Evolutionary conservation across 2,888 invertebrate genomes (phyloP).

Genomic region (Eugnorisma glareosa): DNA sequence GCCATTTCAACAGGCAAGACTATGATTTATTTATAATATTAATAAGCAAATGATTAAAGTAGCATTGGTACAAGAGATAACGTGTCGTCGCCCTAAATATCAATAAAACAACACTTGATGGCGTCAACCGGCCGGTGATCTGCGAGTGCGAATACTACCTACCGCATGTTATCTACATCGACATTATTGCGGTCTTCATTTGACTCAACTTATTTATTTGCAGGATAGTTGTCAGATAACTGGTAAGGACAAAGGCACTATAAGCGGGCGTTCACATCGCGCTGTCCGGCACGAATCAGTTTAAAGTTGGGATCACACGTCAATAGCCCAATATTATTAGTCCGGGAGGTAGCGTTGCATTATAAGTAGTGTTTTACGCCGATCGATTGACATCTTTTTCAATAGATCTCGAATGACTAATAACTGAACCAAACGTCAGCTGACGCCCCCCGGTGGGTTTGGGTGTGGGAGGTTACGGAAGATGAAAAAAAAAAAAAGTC

Average conservation of each 20-base stretch:
- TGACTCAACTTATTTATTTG: conserved; percentile 38
- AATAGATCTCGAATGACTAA: too few species aligned
- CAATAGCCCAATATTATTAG: too few species aligned
- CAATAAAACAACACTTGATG: conserved; percentile 44
- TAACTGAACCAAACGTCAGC: too few species aligned
- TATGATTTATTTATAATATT: conserved; percentile 13
- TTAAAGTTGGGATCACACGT: too few species aligned
- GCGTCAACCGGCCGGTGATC: background rate
- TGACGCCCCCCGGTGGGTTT: too few species aligned
- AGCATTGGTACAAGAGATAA: conserved; percentile 64
- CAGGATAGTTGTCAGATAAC: background rate
- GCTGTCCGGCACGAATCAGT: too few species aligned
- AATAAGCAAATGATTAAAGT: conserved; percentile 21
- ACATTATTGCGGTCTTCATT: conserved; percentile 19
- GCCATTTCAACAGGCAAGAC: conserved; percentile 3
- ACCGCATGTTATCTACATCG: conserved; percentile 32
- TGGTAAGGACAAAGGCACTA: background rate
- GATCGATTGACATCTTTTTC: too few species aligned
- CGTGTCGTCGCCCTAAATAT: conserved; percentile 67
- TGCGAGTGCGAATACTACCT: background rate
- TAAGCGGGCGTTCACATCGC: too few species aligned
- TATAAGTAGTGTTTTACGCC: too few species aligned
- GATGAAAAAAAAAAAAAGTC: too few species aligned
- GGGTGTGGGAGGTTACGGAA: too few species aligned
- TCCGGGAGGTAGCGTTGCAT: too few species aligned